These are phyloP conservation scores for Ceyx margarethae DNA, from an alignment of 2,113 vertebrate species.

Conservation along the genomic window DNA sequence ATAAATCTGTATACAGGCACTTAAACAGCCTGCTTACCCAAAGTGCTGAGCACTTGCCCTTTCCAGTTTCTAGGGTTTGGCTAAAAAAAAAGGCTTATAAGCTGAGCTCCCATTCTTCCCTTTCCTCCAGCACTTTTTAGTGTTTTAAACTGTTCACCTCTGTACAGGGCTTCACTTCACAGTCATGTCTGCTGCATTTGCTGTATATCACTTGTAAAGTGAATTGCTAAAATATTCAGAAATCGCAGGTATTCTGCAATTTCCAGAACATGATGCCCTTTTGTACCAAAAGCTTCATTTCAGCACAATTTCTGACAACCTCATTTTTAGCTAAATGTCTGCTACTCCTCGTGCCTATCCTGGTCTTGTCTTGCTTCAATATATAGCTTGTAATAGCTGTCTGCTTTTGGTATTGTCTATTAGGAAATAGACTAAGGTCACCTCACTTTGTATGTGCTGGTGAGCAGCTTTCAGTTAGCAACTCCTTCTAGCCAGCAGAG, in stretches of 20 bases:
- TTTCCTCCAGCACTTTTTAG: conserved; percentile 31
- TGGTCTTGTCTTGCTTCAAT: background rate
- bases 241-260: background rate
- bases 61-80: conserved; percentile 1
- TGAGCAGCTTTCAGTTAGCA: background rate
- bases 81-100: conserved; percentile 20
- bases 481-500: background rate
- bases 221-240: background rate
- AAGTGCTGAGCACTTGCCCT: conserved; percentile 34
- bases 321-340: background rate
- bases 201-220: background rate
- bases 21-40: conserved; percentile 41
- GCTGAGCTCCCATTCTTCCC: conserved; percentile 23
- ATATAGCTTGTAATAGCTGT: background rate
- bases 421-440: background rate
- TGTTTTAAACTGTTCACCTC: conserved; percentile 29
- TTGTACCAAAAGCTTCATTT: background rate
- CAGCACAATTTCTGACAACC: background rate
- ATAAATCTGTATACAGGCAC: conserved; percentile 37
- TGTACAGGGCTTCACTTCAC: conserved; percentile 6
- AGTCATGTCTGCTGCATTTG: background rate
- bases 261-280: background rate
- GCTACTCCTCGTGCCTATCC: background rate
- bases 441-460: background rate
- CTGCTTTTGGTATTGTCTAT: background rate